Evolutionary conservation across 2,113 vertebrate genomes (phyloP), one percentile per base, ranked within the genome.

Genomic region (Corapipo altera): DNA sequence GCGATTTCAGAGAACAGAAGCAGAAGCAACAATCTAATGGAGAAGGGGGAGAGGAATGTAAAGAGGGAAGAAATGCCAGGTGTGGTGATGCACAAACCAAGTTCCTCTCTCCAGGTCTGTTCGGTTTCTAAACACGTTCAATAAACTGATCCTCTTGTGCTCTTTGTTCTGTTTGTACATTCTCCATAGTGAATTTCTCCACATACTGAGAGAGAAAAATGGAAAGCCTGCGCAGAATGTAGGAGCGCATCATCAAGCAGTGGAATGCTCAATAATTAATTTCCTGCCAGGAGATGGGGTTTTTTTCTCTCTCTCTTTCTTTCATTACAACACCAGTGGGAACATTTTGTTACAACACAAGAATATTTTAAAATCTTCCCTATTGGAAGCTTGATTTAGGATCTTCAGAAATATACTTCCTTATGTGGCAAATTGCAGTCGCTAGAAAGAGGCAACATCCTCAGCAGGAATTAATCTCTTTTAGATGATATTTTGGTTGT

Each of bases 291-390:
- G 55, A 85, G 69, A 75, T 70, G 9, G 5, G 0, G 1, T 7
- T 79, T 84, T 91, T 20, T 58, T n/a, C 33, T 26, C 6, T 61
- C 7, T n/a, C 55, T 81, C 39, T 89, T 85, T 85, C 73, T 92
- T 95, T 87, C 85, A n/a, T 90, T 95, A 59, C 33, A 79, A 30
- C 66, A 91, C 91, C 66, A 93, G 55, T 18, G 16, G 89, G 95
- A 96, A 97, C 94, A 94, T 95, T 96, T 88, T 94, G 93, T 96
- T 94, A 93, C 66, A 89, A 86, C 67, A 37, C 33, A 72, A 85
- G 90, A 95, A 96, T 93, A 95, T 88, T 95, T 95, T 77, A 92
- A 95, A 81, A 88, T 91, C 79, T 85, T 94, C 27, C 33, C 55
- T 89, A 65, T 55, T 93, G 91, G 49, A 94, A 85, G 58, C 79